Conservation (phyloP, 1,140 invertebrate genomes). For the Papilio polytes region DNA sequence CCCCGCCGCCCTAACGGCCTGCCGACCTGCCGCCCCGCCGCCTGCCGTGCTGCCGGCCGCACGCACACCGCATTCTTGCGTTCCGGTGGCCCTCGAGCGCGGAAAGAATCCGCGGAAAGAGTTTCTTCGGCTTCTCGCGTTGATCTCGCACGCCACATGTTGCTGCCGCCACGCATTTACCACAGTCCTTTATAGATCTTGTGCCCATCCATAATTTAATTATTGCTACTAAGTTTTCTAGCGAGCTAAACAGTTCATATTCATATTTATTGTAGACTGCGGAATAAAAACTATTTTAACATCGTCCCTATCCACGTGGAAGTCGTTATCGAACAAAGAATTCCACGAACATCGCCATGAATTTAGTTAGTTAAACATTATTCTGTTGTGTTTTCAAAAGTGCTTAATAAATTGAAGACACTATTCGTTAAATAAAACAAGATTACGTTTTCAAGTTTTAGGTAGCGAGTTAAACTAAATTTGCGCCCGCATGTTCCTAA, state of each 20-base stretch:
- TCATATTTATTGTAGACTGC: background rate
- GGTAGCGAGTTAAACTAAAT: constrained; percentile 14
- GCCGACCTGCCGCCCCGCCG: constrained; percentile 50
- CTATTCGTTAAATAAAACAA: background rate
- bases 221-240: constrained; percentile 11
- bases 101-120: constrained; percentile 70
- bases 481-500: constrained; percentile 18
- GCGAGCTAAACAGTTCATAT: background rate
- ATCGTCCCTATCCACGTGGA: background rate
- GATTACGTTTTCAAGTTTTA: constrained; percentile 27
- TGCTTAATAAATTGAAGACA: background rate
- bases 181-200: constrained; percentile 11
- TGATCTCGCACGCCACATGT: constrained; percentile 54
- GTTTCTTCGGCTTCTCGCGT: constrained; percentile 53
- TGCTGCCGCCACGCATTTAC: constrained; percentile 46
- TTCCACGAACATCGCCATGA: background rate
- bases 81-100: constrained; percentile 58
- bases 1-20: constrained; percentile 47
- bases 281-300: too few species aligned
- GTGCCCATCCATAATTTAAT: constrained; percentile 1
- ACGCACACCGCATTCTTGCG: constrained; percentile 79
- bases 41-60: constrained; percentile 60
- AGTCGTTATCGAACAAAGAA: background rate
- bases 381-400: too few species aligned
- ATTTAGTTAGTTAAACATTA: too few species aligned